Conservation (phyloP, 1,140 invertebrate genomes). For the Drosophila sp. region DNA sequence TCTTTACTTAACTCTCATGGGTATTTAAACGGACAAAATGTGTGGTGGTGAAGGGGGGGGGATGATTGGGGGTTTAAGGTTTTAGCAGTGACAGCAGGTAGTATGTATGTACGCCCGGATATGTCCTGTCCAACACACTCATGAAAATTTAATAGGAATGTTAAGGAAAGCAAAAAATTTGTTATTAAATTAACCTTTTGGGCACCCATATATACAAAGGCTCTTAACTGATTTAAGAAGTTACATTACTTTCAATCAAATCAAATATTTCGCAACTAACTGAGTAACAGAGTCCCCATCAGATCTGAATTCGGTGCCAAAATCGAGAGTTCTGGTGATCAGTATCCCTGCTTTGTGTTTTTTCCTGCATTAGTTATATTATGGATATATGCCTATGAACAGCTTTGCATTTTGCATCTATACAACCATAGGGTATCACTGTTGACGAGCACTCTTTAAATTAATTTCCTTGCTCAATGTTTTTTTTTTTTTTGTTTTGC, state of each 20-base stretch:
- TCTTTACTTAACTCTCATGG: constrained; percentile 51
- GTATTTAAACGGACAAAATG: constrained; percentile 68
- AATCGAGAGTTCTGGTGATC: too few relatives aligned
- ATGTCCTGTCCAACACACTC: neutral
- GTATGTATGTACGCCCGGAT: constrained; percentile 19
- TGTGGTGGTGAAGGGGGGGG: too few relatives aligned
- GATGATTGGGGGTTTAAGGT: too few relatives aligned
- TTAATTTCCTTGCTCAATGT: neutral
- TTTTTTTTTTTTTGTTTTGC: constrained; percentile 32
- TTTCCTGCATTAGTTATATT: neutral
- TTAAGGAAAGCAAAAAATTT: constrained; percentile 73
- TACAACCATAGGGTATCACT: neutral
- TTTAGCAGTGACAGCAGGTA: constrained; percentile 65
- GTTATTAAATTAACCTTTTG: constrained; percentile 80
- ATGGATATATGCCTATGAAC: neutral
- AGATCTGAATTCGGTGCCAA: too few relatives aligned
- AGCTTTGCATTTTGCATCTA: neutral
- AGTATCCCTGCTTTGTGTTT: neutral
- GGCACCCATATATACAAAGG: neutral
- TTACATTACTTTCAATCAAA: neutral
- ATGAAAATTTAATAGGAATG: constrained; percentile 76
- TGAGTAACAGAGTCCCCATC: too few relatives aligned
- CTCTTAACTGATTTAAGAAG: neutral
- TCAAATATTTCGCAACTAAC: neutral
- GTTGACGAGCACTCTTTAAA: neutral